A percentile compares a stretch with the other conserved stretches of the same genome.
phyloP scores from a whole-genome alignment of 2,888 invertebrate genomes.

The Acholoe squamosa region DNA sequence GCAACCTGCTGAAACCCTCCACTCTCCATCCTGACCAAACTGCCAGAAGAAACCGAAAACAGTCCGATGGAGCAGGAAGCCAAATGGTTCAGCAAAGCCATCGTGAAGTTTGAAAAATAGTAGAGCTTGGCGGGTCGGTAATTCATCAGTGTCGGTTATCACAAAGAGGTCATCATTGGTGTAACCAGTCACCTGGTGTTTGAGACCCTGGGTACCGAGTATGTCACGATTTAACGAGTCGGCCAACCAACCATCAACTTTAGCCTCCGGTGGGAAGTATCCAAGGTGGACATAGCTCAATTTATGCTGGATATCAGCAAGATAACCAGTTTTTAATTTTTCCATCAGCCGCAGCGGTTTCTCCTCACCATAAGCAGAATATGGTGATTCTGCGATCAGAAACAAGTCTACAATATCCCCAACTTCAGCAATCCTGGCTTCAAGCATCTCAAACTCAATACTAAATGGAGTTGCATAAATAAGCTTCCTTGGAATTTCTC shows the following conservation, averaged over 20 bases:
- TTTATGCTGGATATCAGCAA: conserved; percentile 6
- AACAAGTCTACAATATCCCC: conserved; percentile 63
- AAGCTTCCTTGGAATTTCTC: neutral
- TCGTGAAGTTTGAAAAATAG: conserved; percentile 63
- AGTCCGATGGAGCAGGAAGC: conserved; percentile 40
- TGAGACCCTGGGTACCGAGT: conserved; percentile 55
- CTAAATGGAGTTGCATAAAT: conserved; percentile 60
- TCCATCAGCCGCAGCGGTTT: conserved; percentile 55
- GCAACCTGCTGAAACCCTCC: neutral
- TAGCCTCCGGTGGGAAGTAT: conserved; percentile 57
- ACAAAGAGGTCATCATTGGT: conserved; percentile 62
- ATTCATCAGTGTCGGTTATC: conserved; percentile 60
- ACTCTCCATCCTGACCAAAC: neutral
- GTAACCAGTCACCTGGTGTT: conserved; percentile 48
- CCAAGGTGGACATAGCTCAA: conserved; percentile 55
- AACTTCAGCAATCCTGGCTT: conserved; percentile 34
- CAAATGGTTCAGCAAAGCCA: conserved; percentile 61
- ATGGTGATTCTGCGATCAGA: conserved; percentile 50
- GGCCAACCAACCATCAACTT: conserved; percentile 59
- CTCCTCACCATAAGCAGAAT: conserved; percentile 60
- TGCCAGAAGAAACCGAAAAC: conserved; percentile 61
- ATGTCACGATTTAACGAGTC: conserved; percentile 43
- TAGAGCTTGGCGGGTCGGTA: conserved; percentile 51
- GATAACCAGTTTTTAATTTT: neutral
- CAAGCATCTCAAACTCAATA: conserved; percentile 61